Evolutionary conservation across 2,797 vertebrate genomes (phyloP), one percentile per base, ranked within the genome.

Genomic region (Lepilemur septentrionalis): DNA sequence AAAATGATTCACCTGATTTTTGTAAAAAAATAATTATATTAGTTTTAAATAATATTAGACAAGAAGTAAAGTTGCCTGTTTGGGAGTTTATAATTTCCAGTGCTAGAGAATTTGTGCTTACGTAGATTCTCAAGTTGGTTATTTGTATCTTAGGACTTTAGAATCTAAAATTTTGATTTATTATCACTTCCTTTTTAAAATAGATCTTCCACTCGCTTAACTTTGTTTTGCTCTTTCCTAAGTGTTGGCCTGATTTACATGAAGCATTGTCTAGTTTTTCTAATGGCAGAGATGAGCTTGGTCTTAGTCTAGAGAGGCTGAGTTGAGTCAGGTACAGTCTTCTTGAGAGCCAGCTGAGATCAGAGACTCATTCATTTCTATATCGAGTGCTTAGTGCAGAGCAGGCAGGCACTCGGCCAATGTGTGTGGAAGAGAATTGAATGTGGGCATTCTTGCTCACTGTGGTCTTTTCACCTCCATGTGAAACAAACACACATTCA

Each of bases 131-230:
- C 61, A 85, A 20, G 79, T 83, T 94, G 55, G 20, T 86, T 65
- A 43, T 95, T 89, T 88, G 38, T 97, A 20, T 61, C n/a, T 32
- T 73, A 93, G 87, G 46, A 84, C 25, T 67, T 83, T 50, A n/a
- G 59, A 95, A 89, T 84, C 41, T 91, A 76, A 92, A 95, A n/a
- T 4, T 43, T 38, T 61, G 4, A 17, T 63, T 63, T 73, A 38
- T 72, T 30, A 48, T 52, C 10, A 4, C 12, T 41, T 57, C 17
- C 59, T 80, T 90, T 94, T 85, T 63, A 75, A 90, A 89, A 55
- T 61, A 82, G 35, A 91, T 69, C 38, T 80, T 43, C 38, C 52
- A 32, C 22, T 93, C 30, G 20, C 41, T 67, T 91, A 67, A 57
- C 38, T 67, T 89, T 20, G 3, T 79, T 72, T 92, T 63, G 9